phyloP scores from a whole-genome alignment of 2,113 vertebrate species.

The Martes martes region DNA sequence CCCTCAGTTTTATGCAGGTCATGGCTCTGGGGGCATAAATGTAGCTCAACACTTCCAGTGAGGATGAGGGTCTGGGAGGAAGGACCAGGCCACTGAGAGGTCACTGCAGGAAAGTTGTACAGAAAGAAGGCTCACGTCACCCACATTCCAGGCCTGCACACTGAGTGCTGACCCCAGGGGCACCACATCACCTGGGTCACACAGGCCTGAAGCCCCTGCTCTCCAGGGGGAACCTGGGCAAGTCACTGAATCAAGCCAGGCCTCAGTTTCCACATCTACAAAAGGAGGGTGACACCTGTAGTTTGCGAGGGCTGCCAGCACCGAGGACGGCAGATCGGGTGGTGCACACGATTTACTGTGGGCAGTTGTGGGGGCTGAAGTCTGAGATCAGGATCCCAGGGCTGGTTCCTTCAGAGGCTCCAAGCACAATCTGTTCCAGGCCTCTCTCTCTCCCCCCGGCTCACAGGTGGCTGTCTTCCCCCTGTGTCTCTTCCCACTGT shows the following conservation, averaged over 20 bases:
- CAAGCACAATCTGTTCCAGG: neutral
- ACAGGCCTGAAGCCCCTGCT: neutral
- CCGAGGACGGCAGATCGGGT: neutral
- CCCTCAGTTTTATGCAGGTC: neutral
- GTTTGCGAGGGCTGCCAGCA: neutral
- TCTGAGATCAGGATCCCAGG: accelerated
- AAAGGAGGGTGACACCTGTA: neutral
- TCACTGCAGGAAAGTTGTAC: accelerated
- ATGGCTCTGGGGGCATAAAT: neutral
- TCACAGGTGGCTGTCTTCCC: accelerated
- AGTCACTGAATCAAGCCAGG: neutral
- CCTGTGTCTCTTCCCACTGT: accelerated
- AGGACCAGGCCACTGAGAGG: neutral
- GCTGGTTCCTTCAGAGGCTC: accelerated
- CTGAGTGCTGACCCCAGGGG: neutral
- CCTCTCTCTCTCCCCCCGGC: neutral
- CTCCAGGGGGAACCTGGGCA: neutral
- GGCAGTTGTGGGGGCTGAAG: neutral
- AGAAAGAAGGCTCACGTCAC: neutral
- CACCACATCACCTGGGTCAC: neutral
- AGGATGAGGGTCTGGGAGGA: neutral
- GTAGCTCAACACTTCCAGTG: neutral
- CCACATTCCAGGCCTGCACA: accelerated
- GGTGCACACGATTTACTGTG: accelerated
- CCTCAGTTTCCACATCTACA: neutral